Evolutionary conservation across 2,797 vertebrate genomes (phyloP), one percentile per base, ranked within the genome.

Genomic region (Sciurus carolinensis): DNA sequence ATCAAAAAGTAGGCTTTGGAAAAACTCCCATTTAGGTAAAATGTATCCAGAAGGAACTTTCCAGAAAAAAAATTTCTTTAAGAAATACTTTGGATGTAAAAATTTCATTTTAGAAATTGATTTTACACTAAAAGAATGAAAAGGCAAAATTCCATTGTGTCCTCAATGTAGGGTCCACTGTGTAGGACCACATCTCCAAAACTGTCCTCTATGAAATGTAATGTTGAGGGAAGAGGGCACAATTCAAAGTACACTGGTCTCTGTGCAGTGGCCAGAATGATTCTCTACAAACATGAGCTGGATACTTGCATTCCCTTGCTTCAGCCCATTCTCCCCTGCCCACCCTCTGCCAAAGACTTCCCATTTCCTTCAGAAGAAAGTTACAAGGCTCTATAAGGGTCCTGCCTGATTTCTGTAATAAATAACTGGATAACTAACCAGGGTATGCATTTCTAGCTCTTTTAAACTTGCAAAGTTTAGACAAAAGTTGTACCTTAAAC

Each of bases 391-490:
- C 83, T 87, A 76, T n/a, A 90, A n/a, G 66, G 66, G 24, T 10
- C 50, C 69, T 79, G 44, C 52, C 50, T 93, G 17, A 20, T 33
- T 91, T 96, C 76, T 88, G 24, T 81, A 92, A 73, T 52, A 95
- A 87, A 87, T 59, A 50, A 73, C 42, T 20, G 30, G 72, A 69
- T 50, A 72, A 92, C 47, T 62, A 94, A 77, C 33, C 17, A 54
- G 36, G 42, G 39, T 75, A 72, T 72, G 36, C 12, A 84, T 91
- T 76, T 93, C 52, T 93, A 87, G 52, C 36, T 91, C 33, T 85
- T 96, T 73, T 42, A 62, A 95, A 90, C 77, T 80, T 92, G 24
- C 11, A 83, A 91, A 90, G 82, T 28, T 75, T 75, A 93, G 30
- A 59, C 69, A 83, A 72, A 92, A 66, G 11, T 47, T 94, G 28